These are phyloP conservation scores for Tuta absoluta DNA, from an alignment of 2,888 invertebrate species.

Conservation along the genomic window DNA sequence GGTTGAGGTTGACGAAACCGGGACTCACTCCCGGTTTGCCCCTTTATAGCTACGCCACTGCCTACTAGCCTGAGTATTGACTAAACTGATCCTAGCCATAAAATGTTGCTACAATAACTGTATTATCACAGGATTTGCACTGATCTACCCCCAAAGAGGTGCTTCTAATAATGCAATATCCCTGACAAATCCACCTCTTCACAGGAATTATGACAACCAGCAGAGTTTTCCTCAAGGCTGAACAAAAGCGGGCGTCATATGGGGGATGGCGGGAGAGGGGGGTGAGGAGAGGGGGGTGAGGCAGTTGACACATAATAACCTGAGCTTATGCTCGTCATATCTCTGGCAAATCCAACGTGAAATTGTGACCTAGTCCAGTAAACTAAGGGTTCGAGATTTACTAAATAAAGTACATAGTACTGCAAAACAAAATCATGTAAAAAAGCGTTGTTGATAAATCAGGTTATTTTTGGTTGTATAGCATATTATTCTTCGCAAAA, in stretches of 20 bases:
- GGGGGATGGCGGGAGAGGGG: too few relatives aligned
- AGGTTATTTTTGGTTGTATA: too few relatives aligned
- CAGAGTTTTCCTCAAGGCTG: not conserved
- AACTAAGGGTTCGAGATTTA: not conserved
- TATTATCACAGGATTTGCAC: too few relatives aligned
- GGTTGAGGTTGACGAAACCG: too few relatives aligned
- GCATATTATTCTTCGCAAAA: too few relatives aligned
- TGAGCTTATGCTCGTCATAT: constrained; percentile 5
- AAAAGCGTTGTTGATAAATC: too few relatives aligned
- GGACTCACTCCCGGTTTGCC: too few relatives aligned
- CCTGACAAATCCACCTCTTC: not conserved
- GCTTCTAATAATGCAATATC: not conserved
- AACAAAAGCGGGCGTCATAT: constrained; percentile 10
- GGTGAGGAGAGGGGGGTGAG: not conserved
- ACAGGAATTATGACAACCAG: not conserved
- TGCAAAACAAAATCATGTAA: not conserved
- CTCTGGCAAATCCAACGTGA: not conserved
- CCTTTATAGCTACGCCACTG: too few relatives aligned
- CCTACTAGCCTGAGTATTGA: too few relatives aligned
- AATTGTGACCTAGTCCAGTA: not conserved
- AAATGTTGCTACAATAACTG: too few relatives aligned
- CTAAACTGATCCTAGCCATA: too few relatives aligned
- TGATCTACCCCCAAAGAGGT: not conserved
- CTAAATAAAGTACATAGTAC: not conserved
- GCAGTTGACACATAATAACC: constrained; percentile 13